phyloP scores from a whole-genome alignment of 2,888 invertebrate genomes.

The Lydus trimaculatus region DNA sequence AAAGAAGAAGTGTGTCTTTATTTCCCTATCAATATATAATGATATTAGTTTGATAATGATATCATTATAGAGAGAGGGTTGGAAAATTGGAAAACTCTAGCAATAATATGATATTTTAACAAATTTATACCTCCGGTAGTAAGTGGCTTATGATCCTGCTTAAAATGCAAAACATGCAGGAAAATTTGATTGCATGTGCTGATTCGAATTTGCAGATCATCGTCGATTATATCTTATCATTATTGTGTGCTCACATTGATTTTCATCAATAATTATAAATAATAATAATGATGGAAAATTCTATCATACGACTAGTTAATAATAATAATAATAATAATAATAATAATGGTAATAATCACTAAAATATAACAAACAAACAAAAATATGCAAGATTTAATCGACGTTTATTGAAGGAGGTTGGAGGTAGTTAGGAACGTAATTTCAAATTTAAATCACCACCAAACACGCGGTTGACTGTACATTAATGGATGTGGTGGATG shows the following conservation, averaged over 20 bases:
- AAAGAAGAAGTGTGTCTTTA: no score
- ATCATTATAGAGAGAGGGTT: not conserved
- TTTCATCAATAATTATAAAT: not conserved
- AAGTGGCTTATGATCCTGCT: not conserved
- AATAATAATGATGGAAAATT: slow-evolving; percentile 1
- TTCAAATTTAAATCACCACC: slow-evolving; percentile 43
- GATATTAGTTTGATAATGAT: not conserved
- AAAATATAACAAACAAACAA: no score
- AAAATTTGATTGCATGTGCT: slow-evolving; percentile 20
- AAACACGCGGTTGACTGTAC: slow-evolving; percentile 59
- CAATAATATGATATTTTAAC: not conserved
- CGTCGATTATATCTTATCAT: slow-evolving; percentile 25
- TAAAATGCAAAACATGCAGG: slow-evolving; percentile 12
- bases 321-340: not conserved
- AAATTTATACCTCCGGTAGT: not conserved
- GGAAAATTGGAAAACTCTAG: not conserved
- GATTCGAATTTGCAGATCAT: slow-evolving; percentile 27
- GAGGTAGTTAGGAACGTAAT: slow-evolving; percentile 5
- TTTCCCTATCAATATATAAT: not conserved
- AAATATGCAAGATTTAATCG: not conserved
- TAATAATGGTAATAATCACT: no score
- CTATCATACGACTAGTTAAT: not conserved
- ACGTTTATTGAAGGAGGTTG: not conserved
- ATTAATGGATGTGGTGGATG: slow-evolving; percentile 58
- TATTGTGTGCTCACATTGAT: slow-evolving; percentile 26